Conservation (phyloP, 2,888 invertebrate species). For the Phanerotoma sp. region DNA sequence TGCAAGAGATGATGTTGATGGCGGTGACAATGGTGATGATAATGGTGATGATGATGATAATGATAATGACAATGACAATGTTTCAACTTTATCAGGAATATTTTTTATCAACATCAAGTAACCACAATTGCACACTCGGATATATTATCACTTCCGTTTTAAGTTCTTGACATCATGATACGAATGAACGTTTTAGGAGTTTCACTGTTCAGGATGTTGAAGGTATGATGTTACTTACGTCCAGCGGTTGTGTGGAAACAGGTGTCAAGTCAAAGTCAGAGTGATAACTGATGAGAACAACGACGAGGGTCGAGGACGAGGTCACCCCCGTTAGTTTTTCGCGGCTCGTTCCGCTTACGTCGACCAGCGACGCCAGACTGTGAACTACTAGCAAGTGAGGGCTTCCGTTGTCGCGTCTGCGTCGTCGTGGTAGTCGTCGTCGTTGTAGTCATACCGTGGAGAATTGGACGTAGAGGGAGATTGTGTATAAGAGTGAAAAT, state of each 20-base stretch:
- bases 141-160: too few relatives aligned
- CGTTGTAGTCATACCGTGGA: conserved; percentile 12
- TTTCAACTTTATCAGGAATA: too few relatives aligned
- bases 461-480: conserved; percentile 10
- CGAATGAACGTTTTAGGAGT: too few relatives aligned
- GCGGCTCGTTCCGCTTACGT: conserved; percentile 35
- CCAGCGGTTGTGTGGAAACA: not conserved
- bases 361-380: conserved; percentile 50
- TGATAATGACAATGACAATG: too few relatives aligned
- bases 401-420: conserved; percentile 36
- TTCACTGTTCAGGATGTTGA: too few relatives aligned
- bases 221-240: too few relatives aligned
- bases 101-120: too few relatives aligned
- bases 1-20: too few relatives aligned
- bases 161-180: too few relatives aligned
- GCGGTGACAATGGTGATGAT: too few relatives aligned
- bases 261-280: conserved; percentile 1
- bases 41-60: too few relatives aligned
- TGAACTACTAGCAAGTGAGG: conserved; percentile 36
- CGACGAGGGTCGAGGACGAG: conserved; percentile 6
- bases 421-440: conserved; percentile 23
- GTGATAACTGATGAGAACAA: not conserved
- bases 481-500: not conserved
- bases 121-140: too few relatives aligned
- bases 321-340: conserved; percentile 4